Evolutionary conservation across 2,888 invertebrate genomes (phyloP).

Genomic region (Agrilus mali): DNA sequence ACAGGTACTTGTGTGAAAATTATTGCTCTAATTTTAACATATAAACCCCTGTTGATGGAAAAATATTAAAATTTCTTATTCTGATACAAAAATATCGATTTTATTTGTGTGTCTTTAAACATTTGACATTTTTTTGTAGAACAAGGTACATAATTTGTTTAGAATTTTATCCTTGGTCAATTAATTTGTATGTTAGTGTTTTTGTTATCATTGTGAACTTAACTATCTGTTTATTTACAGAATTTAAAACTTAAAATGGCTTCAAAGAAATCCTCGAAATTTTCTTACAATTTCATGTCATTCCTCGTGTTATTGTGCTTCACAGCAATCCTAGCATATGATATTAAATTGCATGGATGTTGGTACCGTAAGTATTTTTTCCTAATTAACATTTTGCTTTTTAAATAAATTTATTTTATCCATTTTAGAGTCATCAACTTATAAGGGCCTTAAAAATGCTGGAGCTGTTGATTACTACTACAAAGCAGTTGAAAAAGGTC

Average conservation of each 20-base stretch:
- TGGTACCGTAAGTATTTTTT: conserved; percentile 48
- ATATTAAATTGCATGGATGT: conserved; percentile 51
- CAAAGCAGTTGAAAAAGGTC: conserved; percentile 46
- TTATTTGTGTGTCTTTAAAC: too few species aligned
- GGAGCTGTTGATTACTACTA: conserved; percentile 53
- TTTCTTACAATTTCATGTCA: conserved; percentile 54
- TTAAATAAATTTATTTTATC: not conserved
- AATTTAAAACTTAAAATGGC: conserved; percentile 36
- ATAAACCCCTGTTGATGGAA: too few species aligned
- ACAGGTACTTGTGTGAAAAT: too few species aligned
- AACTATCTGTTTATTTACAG: conserved; percentile 23
- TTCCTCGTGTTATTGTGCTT: conserved; percentile 47
- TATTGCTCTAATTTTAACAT: too few species aligned
- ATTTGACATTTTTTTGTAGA: too few species aligned
- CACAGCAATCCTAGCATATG: conserved; percentile 48
- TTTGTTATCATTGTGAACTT: too few species aligned
- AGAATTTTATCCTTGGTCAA: too few species aligned
- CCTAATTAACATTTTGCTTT: not conserved
- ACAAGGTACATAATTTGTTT: too few species aligned
- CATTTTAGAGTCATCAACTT: conserved; percentile 46
- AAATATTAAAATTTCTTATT: too few species aligned
- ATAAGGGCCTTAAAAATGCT: conserved; percentile 48
- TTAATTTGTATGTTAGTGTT: too few species aligned
- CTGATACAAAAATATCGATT: too few species aligned
- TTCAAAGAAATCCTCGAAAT: conserved; percentile 24